Conservation (phyloP, 2,888 invertebrate genomes). For the Dione vanillae region DNA sequence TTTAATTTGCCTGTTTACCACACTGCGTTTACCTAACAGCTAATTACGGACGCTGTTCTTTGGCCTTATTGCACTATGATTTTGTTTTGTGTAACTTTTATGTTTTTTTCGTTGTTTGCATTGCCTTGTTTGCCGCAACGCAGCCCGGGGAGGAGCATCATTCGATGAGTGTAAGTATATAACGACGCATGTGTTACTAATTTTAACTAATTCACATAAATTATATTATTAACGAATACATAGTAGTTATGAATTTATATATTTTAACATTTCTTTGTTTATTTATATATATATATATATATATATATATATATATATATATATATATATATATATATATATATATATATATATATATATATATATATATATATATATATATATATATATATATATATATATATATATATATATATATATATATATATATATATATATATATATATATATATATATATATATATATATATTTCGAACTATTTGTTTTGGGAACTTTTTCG, state of each 20-base stretch:
- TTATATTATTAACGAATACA: neutral
- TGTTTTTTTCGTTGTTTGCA: conserved; percentile 74
- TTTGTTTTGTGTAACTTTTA: conserved; percentile 72
- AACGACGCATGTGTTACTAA: neutral
- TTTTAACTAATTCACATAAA: conserved; percentile 4
- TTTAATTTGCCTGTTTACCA: conserved; percentile 28
- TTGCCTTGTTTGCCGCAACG: conserved; percentile 76
- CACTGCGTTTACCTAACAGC: conserved; percentile 26
- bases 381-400: no score
- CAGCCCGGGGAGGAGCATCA: conserved; percentile 88
- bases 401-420: no score
- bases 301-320: no score
- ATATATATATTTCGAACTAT: no score
- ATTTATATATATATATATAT: no score
- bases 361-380: no score
- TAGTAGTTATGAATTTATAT: neutral
- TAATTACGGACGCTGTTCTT: conserved; percentile 33
- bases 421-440: no score
- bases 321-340: no score
- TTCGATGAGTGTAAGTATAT: conserved; percentile 88
- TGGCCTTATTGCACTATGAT: conserved; percentile 49
- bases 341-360: no score
- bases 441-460: no score
- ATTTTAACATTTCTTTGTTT: no score
- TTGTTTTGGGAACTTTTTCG: no score